phyloP scores from a whole-genome alignment of 2,797 vertebrate species.

The Sebastes steindachneri region DNA sequence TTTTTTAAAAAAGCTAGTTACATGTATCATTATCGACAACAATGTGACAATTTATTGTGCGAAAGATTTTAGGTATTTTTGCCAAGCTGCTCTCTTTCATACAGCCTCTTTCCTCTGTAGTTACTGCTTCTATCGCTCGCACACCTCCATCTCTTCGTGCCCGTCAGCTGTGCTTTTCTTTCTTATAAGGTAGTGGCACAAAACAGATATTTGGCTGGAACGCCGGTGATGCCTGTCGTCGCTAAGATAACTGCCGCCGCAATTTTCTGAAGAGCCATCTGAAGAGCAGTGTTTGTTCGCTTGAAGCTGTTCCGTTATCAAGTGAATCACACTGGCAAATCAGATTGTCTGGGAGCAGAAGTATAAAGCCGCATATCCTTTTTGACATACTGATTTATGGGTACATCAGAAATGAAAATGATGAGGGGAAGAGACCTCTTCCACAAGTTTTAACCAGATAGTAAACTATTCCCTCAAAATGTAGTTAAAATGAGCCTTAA shows the following conservation, averaged over 20 bases:
- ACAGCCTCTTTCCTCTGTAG: neutral
- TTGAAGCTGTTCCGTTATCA: constrained; percentile 14
- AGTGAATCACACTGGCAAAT: constrained; percentile 1
- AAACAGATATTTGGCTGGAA: constrained; percentile 7
- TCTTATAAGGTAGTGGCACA: neutral
- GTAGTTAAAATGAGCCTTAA: neutral
- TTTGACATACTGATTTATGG: constrained; percentile 29
- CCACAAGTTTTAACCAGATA: neutral
- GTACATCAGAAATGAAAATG: constrained; percentile 1
- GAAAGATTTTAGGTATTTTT: neutral
- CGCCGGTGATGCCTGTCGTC: neutral
- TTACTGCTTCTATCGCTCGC: neutral
- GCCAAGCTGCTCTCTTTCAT: neutral
- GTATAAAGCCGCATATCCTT: neutral
- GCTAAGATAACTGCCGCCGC: constrained; percentile 10
- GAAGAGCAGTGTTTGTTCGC: neutral
- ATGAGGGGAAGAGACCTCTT: neutral
- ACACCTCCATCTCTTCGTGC: neutral
- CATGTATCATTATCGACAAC: neutral
- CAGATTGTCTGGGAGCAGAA: neutral
- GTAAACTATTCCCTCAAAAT: constrained; percentile 3
- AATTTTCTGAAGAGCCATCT: constrained; percentile 22
- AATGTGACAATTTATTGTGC: neutral
- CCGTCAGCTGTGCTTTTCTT: neutral
- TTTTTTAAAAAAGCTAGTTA: neutral